phyloP scores from a whole-genome alignment of 92 coral and sea anemone genomes.

The Virgularia gustaviana region DNA sequence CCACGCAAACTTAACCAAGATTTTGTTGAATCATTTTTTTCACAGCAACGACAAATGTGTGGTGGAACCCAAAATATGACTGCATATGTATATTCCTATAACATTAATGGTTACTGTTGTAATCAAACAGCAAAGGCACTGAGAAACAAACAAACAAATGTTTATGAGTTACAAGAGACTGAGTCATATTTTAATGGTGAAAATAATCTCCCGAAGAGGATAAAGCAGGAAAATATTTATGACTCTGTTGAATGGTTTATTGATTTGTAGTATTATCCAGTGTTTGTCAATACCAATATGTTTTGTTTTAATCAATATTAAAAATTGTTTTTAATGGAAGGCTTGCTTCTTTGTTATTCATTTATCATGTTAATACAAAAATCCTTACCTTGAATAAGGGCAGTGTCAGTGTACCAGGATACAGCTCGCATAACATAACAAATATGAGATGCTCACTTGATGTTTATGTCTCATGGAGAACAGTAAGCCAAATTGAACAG shows the following conservation, averaged over 20 bases:
- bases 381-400: too few species aligned
- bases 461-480: too few species aligned
- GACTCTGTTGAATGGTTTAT: constrained; percentile 40
- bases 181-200: constrained; percentile 40
- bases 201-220: constrained; percentile 25
- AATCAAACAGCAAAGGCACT: constrained; percentile 35
- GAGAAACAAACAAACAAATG: constrained; percentile 39
- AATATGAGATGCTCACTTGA: too few species aligned
- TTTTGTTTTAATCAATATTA: too few species aligned
- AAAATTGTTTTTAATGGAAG: too few species aligned
- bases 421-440: too few species aligned
- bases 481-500: too few species aligned
- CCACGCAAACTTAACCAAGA: constrained; percentile 48
- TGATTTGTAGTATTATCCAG: constrained; percentile 7
- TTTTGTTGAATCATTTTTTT: constrained; percentile 54
- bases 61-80: too few species aligned
- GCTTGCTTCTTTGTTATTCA: too few species aligned
- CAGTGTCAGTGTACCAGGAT: too few species aligned
- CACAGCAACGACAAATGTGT: constrained; percentile 57
- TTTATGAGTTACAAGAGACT: constrained; percentile 42
- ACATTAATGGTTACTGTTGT: constrained; percentile 44
- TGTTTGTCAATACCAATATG: too few species aligned
- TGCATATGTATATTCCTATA: constrained; percentile 51
- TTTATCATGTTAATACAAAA: too few species aligned
- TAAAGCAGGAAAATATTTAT: constrained; percentile 17